Percentiles rank a stretch among this genome's conserved stretches.
These are phyloP conservation scores for Helarctos malayanus DNA, from an alignment of 2,797 vertebrate genomes.

Conservation along the genomic window DNA sequence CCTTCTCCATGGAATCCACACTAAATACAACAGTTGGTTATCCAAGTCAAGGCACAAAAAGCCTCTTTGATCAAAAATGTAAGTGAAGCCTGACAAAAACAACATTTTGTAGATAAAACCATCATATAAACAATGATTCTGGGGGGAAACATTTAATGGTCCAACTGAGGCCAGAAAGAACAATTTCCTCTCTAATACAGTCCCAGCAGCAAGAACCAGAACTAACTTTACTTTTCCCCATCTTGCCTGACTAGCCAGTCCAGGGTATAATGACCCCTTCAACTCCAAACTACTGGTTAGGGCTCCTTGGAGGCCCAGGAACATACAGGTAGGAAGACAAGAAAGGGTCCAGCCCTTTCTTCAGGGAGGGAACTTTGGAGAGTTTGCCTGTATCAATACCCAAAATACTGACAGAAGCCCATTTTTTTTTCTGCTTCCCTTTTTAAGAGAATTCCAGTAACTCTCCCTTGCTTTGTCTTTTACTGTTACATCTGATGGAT, in stretches of 20 bases:
- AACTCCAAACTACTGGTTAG: too few species aligned
- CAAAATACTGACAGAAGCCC: background rate
- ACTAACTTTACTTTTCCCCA: too few species aligned
- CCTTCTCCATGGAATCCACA: background rate
- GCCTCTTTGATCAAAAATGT: conserved; percentile 6
- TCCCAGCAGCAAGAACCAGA: background rate
- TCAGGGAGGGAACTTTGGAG: background rate
- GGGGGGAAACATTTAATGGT: background rate
- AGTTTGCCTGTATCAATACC: background rate
- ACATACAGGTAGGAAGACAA: background rate
- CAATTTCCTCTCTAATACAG: background rate
- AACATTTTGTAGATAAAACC: background rate
- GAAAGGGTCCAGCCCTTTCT: background rate
- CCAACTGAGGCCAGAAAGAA: background rate
- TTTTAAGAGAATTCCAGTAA: background rate
- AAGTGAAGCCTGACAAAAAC: background rate
- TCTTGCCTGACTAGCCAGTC: background rate
- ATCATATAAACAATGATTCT: background rate
- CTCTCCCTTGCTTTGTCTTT: background rate
- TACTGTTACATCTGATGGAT: background rate
- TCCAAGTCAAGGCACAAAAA: background rate
- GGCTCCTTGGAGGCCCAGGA: background rate
- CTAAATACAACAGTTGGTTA: background rate
- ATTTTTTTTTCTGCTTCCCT: background rate
- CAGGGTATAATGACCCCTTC: background rate